A percentile compares a stretch with the other conserved stretches of the same genome.
These are phyloP conservation scores for Pogonophryne albipinna DNA, from an alignment of 2,797 vertebrate species.

Conservation along the genomic window DNA sequence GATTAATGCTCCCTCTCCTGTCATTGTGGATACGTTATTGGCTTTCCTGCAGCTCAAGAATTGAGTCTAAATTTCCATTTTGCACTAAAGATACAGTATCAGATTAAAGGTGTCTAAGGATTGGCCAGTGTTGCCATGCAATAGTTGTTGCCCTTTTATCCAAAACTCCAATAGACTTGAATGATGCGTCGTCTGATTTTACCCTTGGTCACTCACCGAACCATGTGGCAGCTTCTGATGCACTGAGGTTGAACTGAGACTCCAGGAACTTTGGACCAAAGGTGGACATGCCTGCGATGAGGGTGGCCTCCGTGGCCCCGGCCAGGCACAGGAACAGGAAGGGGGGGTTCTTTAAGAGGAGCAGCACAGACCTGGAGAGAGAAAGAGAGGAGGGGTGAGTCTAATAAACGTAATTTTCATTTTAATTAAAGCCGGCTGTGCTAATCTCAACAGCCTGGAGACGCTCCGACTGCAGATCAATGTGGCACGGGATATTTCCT, in stretches of 20 bases:
- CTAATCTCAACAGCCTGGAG: constrained; percentile 28
- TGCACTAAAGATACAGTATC: background rate
- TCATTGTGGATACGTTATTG: background rate
- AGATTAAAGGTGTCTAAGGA: background rate
- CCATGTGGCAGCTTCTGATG: constrained; percentile 93
- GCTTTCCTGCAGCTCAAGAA: background rate
- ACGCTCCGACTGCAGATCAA: constrained; percentile 10
- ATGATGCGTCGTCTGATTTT: background rate
- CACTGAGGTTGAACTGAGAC: constrained; percentile 95
- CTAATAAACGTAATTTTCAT: background rate
- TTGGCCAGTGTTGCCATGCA: too few relatives aligned
- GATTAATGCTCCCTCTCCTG: background rate
- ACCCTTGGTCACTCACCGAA: constrained; percentile 88
- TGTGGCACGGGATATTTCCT: constrained; percentile 1
- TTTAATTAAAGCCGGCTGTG: constrained; percentile 41
- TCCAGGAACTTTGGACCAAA: constrained; percentile 97
- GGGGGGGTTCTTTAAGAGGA: constrained; percentile 93
- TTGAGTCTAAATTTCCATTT: too few relatives aligned
- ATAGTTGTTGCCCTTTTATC: too few relatives aligned
- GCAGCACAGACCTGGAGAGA: constrained; percentile 87
- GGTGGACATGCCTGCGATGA: constrained; percentile 95
- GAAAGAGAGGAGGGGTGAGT: background rate
- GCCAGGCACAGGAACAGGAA: constrained; percentile 96
- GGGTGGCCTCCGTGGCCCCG: constrained; percentile 93
- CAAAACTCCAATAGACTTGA: background rate